phyloP scores from a whole-genome alignment of 2,888 invertebrate species.

The Euplexia lucipara region DNA sequence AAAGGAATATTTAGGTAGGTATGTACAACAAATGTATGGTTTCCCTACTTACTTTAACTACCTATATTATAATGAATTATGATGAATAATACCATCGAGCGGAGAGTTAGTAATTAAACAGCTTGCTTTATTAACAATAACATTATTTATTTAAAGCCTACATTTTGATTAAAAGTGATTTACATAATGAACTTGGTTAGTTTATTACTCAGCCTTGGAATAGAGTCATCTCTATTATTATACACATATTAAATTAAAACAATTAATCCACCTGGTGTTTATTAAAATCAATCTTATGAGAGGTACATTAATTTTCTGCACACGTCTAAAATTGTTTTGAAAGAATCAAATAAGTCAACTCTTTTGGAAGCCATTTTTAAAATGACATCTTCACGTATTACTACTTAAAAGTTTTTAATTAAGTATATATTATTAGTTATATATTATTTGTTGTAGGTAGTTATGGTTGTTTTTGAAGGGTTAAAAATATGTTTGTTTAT shows the following conservation, averaged over 20 bases:
- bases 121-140: slow-evolving; percentile 20
- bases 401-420: not conserved
- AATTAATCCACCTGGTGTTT: slow-evolving; percentile 11
- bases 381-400: not conserved
- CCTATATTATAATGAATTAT: not conserved
- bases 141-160: slow-evolving; percentile 24
- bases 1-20: too few species aligned
- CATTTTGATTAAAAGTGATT: slow-evolving; percentile 30
- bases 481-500: too few species aligned
- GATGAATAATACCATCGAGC: slow-evolving; percentile 14
- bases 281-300: slow-evolving; percentile 8
- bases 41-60: slow-evolving; percentile 1
- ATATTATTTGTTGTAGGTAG: too few species aligned
- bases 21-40: slow-evolving; percentile 19
- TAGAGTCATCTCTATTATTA: slow-evolving; percentile 26
- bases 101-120: slow-evolving; percentile 28
- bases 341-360: too few species aligned
- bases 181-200: slow-evolving; percentile 29
- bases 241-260: slow-evolving; percentile 1
- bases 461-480: too few species aligned
- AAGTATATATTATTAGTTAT: too few species aligned
- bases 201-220: slow-evolving; percentile 18
- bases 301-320: not conserved
- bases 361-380: not conserved
- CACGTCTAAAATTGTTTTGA: not conserved